Conservation (phyloP, 2,113 vertebrate genomes). For the Notechis scutatus region DNA sequence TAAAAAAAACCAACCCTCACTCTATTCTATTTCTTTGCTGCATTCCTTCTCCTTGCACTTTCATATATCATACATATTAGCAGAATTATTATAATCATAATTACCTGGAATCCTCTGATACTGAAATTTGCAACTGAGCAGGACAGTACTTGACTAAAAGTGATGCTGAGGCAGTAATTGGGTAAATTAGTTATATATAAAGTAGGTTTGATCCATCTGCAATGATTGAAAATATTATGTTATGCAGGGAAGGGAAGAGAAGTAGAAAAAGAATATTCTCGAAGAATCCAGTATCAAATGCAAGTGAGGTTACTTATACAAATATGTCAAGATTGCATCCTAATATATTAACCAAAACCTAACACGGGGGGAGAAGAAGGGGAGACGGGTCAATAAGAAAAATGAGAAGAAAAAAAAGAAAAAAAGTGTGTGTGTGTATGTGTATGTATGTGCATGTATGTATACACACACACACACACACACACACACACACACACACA, state of each 20-base stretch:
- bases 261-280: background rate
- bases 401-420: background rate
- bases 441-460: no score
- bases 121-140: background rate
- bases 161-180: background rate
- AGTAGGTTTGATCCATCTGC: constrained; percentile 1
- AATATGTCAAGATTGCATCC: background rate
- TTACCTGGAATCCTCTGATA: constrained; percentile 28
- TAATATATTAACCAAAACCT: background rate
- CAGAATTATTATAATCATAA: background rate
- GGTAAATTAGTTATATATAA: background rate
- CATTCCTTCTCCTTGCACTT: background rate
- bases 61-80: background rate
- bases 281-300: background rate
- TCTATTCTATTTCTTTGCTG: background rate
- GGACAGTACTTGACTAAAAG: background rate
- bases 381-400: background rate
- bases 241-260: background rate
- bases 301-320: background rate
- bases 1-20: background rate
- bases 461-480: no score
- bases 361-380: background rate
- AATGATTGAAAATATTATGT: background rate
- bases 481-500: no score
- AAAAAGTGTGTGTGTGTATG: no score